phyloP scores from a whole-genome alignment of 92 coral and sea anemone genomes.

The Phenganax subtilis region DNA sequence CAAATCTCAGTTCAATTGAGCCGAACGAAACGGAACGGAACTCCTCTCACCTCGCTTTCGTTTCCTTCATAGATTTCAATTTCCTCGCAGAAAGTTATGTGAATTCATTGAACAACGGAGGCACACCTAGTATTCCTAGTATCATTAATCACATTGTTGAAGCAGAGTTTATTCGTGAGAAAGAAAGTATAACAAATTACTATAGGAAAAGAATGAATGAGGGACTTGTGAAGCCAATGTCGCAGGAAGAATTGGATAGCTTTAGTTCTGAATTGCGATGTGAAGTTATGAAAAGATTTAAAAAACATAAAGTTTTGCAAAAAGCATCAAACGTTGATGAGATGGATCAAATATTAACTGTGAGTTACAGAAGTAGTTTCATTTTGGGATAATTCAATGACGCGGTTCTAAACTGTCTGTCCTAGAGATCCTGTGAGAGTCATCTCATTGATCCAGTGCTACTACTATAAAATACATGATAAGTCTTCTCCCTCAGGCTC shows the following conservation, averaged over 20 bases:
- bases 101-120: slow-evolving; percentile 22
- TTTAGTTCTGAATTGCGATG: background rate
- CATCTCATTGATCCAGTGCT: too few relatives aligned
- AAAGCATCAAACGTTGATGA: slow-evolving; percentile 24
- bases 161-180: slow-evolving; percentile 39
- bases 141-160: slow-evolving; percentile 36
- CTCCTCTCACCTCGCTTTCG: background rate
- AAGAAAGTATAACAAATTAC: slow-evolving; percentile 1
- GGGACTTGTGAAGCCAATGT: slow-evolving; percentile 21
- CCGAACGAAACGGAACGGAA: too few relatives aligned
- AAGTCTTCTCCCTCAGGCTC: too few relatives aligned
- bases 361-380: background rate
- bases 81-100: slow-evolving; percentile 35
- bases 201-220: slow-evolving; percentile 21
- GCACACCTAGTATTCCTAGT: slow-evolving; percentile 38
- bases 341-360: slow-evolving; percentile 36
- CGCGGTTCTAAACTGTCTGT: too few relatives aligned
- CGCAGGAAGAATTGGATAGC: slow-evolving; percentile 3
- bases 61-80: slow-evolving; percentile 18
- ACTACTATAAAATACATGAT: too few relatives aligned
- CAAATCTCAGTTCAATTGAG: too few relatives aligned
- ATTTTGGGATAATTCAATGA: too few relatives aligned
- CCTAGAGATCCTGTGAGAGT: too few relatives aligned
- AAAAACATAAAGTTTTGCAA: slow-evolving; percentile 33
- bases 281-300: slow-evolving; percentile 25